phyloP scores from a whole-genome alignment of 2,113 vertebrate species.

The Corythornis madagascariensis region DNA sequence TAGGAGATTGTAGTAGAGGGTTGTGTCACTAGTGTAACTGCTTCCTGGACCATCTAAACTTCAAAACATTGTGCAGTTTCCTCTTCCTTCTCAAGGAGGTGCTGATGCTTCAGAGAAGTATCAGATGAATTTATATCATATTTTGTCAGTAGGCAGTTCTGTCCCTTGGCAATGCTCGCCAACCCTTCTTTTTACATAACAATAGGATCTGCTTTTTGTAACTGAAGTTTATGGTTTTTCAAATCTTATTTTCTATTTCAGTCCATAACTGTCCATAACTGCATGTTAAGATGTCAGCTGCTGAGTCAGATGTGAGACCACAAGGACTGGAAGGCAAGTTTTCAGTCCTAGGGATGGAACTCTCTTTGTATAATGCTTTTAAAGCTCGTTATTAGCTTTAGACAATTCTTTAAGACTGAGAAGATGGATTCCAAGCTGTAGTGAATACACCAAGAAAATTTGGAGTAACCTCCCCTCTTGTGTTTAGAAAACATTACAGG shows the following conservation, averaged over 20 bases:
- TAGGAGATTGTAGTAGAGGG: rapidly evolving
- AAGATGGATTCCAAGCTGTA: neutral
- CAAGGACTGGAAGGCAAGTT: neutral
- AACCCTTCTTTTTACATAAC: neutral
- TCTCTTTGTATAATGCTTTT: neutral
- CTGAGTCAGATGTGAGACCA: neutral
- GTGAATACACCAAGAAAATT: neutral
- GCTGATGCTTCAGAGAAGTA: conserved; percentile 42
- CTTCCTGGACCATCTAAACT: neutral
- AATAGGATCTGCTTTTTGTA: neutral
- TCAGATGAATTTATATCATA: neutral
- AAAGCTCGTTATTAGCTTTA: neutral
- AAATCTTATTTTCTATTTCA: neutral
- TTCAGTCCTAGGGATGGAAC: neutral
- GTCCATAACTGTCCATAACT: neutral
- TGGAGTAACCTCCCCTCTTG: neutral
- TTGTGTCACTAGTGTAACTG: neutral
- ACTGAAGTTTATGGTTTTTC: neutral
- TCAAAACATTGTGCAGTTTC: conserved; percentile 3
- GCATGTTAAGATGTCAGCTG: neutral
- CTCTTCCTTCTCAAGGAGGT: conserved; percentile 56
- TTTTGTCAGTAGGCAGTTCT: neutral
- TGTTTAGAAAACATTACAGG: neutral
- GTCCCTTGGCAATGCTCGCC: neutral
- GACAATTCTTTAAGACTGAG: neutral